Percentiles rank a stretch among this genome's conserved stretches.
Evolutionary conservation across 2,113 vertebrate genomes (phyloP).

Genomic region (Megaceryle torquata): DNA sequence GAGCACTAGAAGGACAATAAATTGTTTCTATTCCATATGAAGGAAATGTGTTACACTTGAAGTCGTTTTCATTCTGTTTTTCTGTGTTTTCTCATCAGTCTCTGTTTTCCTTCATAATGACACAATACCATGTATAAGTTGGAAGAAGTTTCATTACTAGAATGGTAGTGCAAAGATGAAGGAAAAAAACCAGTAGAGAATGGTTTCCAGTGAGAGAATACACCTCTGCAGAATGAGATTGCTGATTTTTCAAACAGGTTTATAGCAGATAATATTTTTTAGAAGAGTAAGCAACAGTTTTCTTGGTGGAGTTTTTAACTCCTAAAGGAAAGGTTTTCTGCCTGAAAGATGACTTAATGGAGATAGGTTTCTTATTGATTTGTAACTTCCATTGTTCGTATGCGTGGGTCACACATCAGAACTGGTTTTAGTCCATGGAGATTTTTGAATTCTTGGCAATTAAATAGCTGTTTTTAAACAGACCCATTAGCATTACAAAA

Average conservation of each 20-base stretch:
- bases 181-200: neutral
- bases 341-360: neutral
- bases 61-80: neutral
- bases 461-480: neutral
- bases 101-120: neutral
- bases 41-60: neutral
- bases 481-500: neutral
- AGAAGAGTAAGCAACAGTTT: neutral
- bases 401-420: neutral
- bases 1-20: neutral
- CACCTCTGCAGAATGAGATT: neutral
- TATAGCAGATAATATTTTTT: neutral
- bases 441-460: neutral
- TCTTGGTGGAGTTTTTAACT: neutral
- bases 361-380: neutral
- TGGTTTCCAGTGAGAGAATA: neutral
- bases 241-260: neutral
- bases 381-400: neutral
- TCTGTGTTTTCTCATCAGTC: neutral
- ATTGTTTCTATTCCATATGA: neutral
- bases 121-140: neutral
- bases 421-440: neutral
- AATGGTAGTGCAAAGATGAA: neutral
- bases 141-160: neutral
- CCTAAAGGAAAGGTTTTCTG: neutral